These are phyloP conservation scores for Tangara arthus DNA, from an alignment of 2,797 vertebrate genomes.

Conservation along the genomic window DNA sequence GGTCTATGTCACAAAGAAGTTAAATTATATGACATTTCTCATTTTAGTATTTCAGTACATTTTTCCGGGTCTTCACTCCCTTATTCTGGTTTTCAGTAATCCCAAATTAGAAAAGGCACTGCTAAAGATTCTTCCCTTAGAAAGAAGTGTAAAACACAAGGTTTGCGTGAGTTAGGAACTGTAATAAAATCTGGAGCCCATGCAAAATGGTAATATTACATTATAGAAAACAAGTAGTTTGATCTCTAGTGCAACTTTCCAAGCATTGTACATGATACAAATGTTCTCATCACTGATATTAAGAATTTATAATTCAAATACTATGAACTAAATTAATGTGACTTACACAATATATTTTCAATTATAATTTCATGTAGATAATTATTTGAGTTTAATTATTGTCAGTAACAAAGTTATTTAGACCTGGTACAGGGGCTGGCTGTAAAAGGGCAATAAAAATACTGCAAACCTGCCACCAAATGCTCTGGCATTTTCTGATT, in stretches of 20 bases:
- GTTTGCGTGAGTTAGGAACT: not conserved
- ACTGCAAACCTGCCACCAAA: not conserved
- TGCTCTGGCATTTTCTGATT: not conserved
- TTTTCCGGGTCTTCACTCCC: not conserved
- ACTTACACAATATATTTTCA: not conserved
- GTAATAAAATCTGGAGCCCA: not conserved
- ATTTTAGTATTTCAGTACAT: not conserved
- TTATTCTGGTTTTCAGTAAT: slow-evolving; percentile 27
- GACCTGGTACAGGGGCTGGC: not conserved
- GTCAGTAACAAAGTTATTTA: not conserved
- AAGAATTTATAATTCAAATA: not conserved
- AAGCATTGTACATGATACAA: not conserved
- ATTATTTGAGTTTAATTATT: not conserved
- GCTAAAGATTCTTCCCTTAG: not conserved
- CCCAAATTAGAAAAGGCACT: not conserved
- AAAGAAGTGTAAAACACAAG: not conserved
- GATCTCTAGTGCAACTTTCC: not conserved
- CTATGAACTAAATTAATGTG: not conserved
- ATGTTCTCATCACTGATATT: not conserved
- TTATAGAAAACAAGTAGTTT: not conserved
- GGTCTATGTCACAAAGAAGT: rapidly evolving
- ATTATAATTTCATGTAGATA: not conserved
- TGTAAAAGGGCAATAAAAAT: not conserved
- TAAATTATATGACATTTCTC: rapidly evolving
- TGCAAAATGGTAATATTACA: not conserved